Base-by-base conservation (phyloP, 2,113 vertebrate genomes). In the Semicossyphus pulcher region DNA sequence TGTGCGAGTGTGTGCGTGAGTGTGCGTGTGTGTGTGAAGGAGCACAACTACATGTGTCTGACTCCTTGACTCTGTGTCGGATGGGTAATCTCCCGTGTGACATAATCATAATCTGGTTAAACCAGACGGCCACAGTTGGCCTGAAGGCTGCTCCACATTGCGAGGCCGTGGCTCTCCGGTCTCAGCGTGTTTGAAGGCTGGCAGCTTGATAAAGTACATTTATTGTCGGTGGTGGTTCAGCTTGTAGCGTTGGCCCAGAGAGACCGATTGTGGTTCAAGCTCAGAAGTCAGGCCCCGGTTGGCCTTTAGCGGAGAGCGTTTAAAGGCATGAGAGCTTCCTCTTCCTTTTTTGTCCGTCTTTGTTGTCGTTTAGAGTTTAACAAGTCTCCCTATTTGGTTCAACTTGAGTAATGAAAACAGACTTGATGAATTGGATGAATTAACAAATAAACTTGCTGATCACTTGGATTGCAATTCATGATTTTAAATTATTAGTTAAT, bases 21-120 rank as follows among this genome's bases (percentile, higher is more conserved):
- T 37, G 47, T 48, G 21, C 57, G 69, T 32, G 48, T 28, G 62
- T 37, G 23, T 72, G 42, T 48, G 41, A 15, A 39, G 14, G 9
- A 41, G 11, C 57, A 68, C 75, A 80, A 10, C 51, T 59, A 75
- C 20, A 42, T 34, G 63, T 53, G 39, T 83, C 58, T 60, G 73
- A 54, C 53, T 63, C 36, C 34, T 47, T 69, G 57, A 67, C 58
- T 69, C 36, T 54, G 63, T 76, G 74, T 75, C 59, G 49, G 78
- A 88, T 56, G 61, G 72, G 26, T 88, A 86, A 86, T 86, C 85
- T 86, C 72, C 74, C 4, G 7, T 81, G 85, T 85, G 81, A 87
- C 81, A 80, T 75, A 81, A 73, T 86, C 71, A 68, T 88, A 90
- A 92, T 90, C 88, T 86, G 78, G 76, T 90, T 84, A 85, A 90